Evolutionary conservation across 2,797 vertebrate species (phyloP).

Genomic region (Syndactyla subalaris): DNA sequence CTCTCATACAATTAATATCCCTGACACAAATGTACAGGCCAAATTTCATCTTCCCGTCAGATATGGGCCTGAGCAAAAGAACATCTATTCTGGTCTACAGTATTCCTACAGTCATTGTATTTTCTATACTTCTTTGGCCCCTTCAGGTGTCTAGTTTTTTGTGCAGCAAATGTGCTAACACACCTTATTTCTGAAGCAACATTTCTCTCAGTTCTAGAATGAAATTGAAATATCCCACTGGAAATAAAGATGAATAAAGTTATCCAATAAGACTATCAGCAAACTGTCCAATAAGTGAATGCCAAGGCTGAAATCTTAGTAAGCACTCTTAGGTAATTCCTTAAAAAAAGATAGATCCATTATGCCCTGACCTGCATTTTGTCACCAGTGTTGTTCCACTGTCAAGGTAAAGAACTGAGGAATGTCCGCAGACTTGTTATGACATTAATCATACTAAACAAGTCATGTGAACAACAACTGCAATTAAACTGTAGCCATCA

Average conservation of each 20-base stretch:
- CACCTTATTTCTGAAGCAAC: not conserved
- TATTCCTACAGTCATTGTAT: not conserved
- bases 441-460: slow-evolving; percentile 70
- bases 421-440: slow-evolving; percentile 63
- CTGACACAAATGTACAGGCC: not conserved
- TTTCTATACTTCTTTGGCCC: not conserved
- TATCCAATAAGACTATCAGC: not conserved
- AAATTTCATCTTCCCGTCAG: not conserved
- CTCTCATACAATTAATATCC: not conserved
- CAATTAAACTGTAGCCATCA: slow-evolving; percentile 63
- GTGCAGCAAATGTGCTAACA: not conserved
- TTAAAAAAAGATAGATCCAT: slow-evolving; percentile 51
- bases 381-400: slow-evolving; percentile 73
- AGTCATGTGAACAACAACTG: slow-evolving; percentile 62
- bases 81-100: not conserved
- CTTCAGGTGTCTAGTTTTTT: not conserved
- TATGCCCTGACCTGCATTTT: slow-evolving; percentile 71
- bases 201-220: not conserved
- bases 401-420: slow-evolving; percentile 66
- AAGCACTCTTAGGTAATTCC: slow-evolving; percentile 51
- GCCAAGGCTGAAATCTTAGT: not conserved
- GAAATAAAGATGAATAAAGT: slow-evolving; percentile 35
- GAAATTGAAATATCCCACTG: not conserved
- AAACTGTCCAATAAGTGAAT: slow-evolving; percentile 7
- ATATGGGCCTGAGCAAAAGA: not conserved